Evolutionary conservation across 2,888 invertebrate genomes (phyloP), one percentile per base, ranked within the genome.

Genomic region (Oligia strigilis): DNA sequence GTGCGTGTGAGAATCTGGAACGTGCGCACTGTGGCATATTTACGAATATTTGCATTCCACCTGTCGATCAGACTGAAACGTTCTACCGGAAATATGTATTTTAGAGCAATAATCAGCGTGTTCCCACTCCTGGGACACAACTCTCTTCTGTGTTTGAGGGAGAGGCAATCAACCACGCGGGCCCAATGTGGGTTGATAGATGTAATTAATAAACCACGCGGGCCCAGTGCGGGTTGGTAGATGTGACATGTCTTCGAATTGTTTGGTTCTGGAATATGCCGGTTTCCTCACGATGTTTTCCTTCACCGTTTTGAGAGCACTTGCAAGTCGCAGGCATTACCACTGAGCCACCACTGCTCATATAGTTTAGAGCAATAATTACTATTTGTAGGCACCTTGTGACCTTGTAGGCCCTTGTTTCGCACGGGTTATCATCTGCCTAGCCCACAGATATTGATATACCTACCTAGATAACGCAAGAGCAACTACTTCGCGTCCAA

Each of bases 11-110:
- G 70, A 85, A 75, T 78, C 64, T 67, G 23, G 17, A 29, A 65
- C 73, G 72, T 73, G 72, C 55, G n/a, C 19, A 73, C 36, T 74
- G 52, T 43, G 72, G 69, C 72, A 77, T 80, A 67, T 80, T 82
- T 82, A 78, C 29, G 52, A 55, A 70, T 83, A 75, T 83, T 83
- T 77, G 66, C 58, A 80, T 80, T 46, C 72, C 84, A 84, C 72
- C 81, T 81, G 77, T 81, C 81, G 69, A 81, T 69, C 60, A 4
- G 4, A 60, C 19, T 8, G 14, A 19, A 14, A 55, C 62, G 0
- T n/a, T 40, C 5, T 55, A 71, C n/a, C 2, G 2, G 0, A 40
- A 65, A 65, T 65, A 62, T 58, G 3, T 9, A 19, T 58, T 58
- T 58, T 9, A 23, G 58, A 58, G 23, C 55, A 55, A 55, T n/a